Evolutionary conservation across 2,113 vertebrate species (phyloP).

Genomic region (Cnemophilus loriae): DNA sequence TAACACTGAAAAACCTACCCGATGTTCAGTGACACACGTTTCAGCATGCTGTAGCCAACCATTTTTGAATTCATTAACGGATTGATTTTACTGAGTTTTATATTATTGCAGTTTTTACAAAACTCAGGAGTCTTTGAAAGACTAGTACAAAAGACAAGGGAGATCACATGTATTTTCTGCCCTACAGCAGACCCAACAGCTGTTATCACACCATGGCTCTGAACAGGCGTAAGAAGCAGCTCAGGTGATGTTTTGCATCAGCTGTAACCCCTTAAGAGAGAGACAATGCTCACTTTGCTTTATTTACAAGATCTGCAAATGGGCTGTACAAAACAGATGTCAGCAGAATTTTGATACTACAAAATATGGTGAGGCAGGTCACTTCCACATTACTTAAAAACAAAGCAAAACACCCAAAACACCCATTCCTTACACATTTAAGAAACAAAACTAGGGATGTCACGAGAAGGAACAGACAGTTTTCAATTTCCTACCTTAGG

Average conservation of each 20-base stretch:
- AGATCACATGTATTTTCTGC: rapidly evolving
- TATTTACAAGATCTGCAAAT: background rate
- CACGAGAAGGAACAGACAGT: background rate
- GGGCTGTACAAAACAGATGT: background rate
- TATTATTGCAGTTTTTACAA: background rate
- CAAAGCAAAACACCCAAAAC: background rate
- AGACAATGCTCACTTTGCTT: background rate
- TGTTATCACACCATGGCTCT: background rate
- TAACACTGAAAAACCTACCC: background rate
- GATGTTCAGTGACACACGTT: background rate
- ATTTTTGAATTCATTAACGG: background rate
- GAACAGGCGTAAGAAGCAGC: background rate
- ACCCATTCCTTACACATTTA: background rate
- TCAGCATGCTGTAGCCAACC: background rate
- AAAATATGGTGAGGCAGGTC: background rate
- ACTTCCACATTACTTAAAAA: background rate
- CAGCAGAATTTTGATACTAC: background rate
- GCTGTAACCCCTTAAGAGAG: background rate
- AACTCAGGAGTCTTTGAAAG: background rate
- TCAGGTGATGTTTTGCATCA: background rate
- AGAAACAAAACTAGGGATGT: background rate
- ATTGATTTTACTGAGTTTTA: background rate
- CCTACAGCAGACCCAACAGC: background rate
- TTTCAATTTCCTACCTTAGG: background rate
- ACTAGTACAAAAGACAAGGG: background rate